Evolutionary conservation across 1,140 invertebrate species (phyloP).

Genomic region (Papilio helenus): DNA sequence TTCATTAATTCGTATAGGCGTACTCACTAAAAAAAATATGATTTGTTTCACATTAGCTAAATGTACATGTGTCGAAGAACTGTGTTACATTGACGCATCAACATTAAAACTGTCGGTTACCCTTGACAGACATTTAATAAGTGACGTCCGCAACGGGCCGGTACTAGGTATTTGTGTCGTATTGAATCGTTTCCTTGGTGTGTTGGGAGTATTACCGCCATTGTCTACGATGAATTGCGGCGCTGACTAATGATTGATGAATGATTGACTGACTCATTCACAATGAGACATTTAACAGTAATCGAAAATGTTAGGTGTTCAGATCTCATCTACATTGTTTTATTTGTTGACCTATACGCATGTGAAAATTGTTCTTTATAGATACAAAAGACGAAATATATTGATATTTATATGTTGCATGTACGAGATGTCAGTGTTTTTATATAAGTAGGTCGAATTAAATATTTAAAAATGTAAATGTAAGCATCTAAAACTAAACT

Average conservation of each 20-base stretch:
- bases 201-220: constrained; percentile 59
- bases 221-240: constrained; percentile 65
- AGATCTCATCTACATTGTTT: constrained; percentile 25
- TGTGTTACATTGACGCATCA: constrained; percentile 32
- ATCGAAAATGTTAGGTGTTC: constrained; percentile 43
- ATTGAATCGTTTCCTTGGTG: constrained; percentile 52
- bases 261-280: constrained; percentile 68
- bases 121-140: constrained; percentile 36
- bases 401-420: neutral
- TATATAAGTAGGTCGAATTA: neutral
- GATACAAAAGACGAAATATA: neutral
- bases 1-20: neutral
- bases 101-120: constrained; percentile 33
- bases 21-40: neutral
- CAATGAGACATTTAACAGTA: constrained; percentile 59
- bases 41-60: constrained; percentile 11
- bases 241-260: constrained; percentile 71
- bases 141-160: constrained; percentile 11
- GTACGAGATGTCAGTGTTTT: neutral
- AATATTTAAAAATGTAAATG: neutral
- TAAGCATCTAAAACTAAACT: neutral
- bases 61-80: neutral
- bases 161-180: constrained; percentile 27
- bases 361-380: neutral
- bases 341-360: constrained; percentile 11